Base-by-base conservation (phyloP, 2,797 vertebrate genomes). In the Zalophus californianus region DNA sequence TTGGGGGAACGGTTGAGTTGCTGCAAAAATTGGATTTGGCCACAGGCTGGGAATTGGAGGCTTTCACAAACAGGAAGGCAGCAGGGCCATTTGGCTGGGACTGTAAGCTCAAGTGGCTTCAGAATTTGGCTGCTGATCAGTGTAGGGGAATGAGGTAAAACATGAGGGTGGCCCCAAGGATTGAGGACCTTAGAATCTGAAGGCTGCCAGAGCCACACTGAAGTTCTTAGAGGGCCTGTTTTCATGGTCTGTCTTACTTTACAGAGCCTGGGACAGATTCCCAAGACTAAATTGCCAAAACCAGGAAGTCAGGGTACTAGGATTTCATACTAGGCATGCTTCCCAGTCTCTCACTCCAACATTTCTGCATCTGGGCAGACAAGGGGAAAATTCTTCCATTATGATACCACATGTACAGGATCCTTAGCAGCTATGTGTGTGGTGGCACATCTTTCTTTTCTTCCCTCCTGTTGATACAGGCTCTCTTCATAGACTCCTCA, bases 251-350 rank as follows among this genome's bases (percentile, higher is more conserved):
- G 83, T 54, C 83, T 85, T 86, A 68, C 70, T 94, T 87, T 80
- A 84, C 56, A 93, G 91, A 73, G 52, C 4, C n/a, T 70, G 75
- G 77, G 83, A 93, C 75, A 91, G 95, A 95, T 70, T 95, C 58
- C 77, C 66, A 94, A 84, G 64, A 91, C 29, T 86, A 75, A 86
- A 64, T 78, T 92, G 92, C 91, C 92, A 32, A 94, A 92, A 91
- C 32, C 68, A 77, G 94, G 89, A 96, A 95, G 89, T 70, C 12
- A 3, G 86, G 89, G 83, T 77, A 90, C 52, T 97, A 86, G 64
- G 48, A 93, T 96, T 98, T 97, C 96, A 77, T 86, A 87, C 75
- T 54, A 94, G 97, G 97, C 96, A 94, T 84, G 58, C 38, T 95
- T 97, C 90, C 97, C 95, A 96, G 92, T 82, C 84, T 96, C 90